Evolutionary conservation across 1,140 invertebrate species (phyloP).

Genomic region (Gryllus bimaculatus): DNA sequence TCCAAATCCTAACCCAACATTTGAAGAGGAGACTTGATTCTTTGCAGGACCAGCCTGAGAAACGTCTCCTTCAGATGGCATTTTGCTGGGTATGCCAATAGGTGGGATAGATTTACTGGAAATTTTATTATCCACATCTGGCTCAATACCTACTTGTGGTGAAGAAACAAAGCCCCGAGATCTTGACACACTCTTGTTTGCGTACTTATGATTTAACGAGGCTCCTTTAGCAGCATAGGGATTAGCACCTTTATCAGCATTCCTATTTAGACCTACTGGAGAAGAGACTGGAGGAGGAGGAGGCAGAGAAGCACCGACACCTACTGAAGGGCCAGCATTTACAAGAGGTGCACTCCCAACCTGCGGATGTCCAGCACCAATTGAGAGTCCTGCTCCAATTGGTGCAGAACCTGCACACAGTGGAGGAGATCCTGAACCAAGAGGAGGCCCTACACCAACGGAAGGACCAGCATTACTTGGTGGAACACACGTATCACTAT

Average conservation of each 20-base stretch:
- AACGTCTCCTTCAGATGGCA: background rate
- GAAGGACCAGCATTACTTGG: conserved; percentile 18
- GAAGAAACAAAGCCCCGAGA: background rate
- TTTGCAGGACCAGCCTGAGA: background rate
- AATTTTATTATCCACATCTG: background rate
- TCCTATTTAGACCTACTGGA: background rate
- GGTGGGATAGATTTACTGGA: background rate
- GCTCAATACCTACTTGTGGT: background rate
- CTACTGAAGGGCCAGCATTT: background rate
- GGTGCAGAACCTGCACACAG: too few species aligned
- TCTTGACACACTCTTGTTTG: conserved; percentile 16
- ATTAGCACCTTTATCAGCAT: conserved; percentile 14
- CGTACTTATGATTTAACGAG: conserved; percentile 8
- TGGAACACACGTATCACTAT: conserved; percentile 22
- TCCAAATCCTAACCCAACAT: background rate
- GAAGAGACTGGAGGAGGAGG: background rate
- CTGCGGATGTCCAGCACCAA: conserved; percentile 25
- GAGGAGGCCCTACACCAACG: conserved; percentile 16
- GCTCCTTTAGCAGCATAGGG: conserved; percentile 20
- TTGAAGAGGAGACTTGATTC: background rate
- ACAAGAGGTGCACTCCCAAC: conserved; percentile 21
- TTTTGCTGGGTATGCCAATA: background rate
- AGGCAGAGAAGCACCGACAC: background rate
- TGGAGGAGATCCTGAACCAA: background rate
- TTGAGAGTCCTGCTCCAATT: background rate